Percentiles rank a stretch among this genome's conserved stretches.
Evolutionary conservation across 2,888 invertebrate genomes (phyloP).

Genomic region (Zootermopsis nevadensis): DNA sequence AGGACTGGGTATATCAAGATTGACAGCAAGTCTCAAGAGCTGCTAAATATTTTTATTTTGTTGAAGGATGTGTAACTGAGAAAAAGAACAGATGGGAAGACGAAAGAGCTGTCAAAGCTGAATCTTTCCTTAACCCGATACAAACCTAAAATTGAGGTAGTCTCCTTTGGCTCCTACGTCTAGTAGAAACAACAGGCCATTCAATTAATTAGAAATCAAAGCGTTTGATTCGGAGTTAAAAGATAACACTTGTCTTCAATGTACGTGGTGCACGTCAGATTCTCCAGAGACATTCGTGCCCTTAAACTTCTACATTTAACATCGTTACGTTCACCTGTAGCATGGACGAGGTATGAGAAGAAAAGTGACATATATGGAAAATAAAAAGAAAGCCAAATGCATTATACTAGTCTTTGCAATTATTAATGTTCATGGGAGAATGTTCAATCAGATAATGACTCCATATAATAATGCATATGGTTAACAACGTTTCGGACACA

Average conservation of each 20-base stretch:
- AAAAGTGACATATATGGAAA: not conserved
- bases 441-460: too few species aligned
- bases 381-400: not conserved
- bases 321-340: not conserved
- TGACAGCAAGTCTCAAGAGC: not conserved
- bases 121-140: not conserved
- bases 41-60: not conserved
- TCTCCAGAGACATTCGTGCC: not conserved
- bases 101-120: not conserved
- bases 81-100: not conserved
- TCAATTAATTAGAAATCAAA: not conserved
- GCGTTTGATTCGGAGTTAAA: conserved; percentile 1
- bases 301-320: not conserved
- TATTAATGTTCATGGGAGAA: too few species aligned
- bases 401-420: too few species aligned
- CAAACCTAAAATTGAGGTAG: not conserved
- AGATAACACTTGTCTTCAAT: not conserved
- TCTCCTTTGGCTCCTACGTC: not conserved
- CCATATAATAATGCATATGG: too few species aligned
- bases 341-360: not conserved
- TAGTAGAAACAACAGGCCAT: conserved; percentile 1
- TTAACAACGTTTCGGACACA: too few species aligned
- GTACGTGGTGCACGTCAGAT: not conserved
- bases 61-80: not conserved
- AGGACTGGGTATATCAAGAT: not conserved